A percentile compares a stretch with the other conserved stretches of the same genome.
Conservation (phyloP, 2,113 vertebrate species). For the Urocitellus parryii region DNA sequence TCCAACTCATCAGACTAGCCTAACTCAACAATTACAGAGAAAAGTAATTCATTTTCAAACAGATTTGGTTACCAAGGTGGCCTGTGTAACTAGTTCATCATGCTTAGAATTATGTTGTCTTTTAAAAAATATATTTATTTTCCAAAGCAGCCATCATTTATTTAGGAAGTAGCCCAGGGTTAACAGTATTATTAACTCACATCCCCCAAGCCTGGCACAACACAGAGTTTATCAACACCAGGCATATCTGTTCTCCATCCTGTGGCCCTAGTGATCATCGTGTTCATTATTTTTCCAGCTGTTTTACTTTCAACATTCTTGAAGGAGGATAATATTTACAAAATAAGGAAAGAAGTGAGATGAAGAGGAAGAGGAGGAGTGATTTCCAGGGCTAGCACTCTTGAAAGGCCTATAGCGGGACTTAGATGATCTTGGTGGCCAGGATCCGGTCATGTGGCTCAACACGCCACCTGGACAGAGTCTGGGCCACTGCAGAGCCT, state of each 20-base stretch:
- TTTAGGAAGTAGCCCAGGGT: neutral
- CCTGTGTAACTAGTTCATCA: neutral
- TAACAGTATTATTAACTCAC: neutral
- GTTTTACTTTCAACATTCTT: neutral
- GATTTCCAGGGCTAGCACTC: neutral
- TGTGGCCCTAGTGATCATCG: neutral
- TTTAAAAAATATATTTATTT: neutral
- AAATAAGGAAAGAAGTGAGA: neutral
- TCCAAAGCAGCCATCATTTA: neutral
- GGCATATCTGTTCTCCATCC: neutral
- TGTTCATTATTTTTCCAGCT: neutral
- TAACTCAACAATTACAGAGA: neutral
- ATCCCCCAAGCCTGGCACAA: neutral
- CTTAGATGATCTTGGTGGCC: neutral
- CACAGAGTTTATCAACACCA: neutral
- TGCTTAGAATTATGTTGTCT: neutral
- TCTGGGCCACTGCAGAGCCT: neutral
- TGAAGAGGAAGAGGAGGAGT: too few species aligned
- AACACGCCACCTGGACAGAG: too few species aligned
- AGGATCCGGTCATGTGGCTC: rapidly evolving
- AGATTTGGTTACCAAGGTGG: neutral
- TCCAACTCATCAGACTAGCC: neutral
- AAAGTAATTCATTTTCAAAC: neutral
- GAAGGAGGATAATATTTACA: neutral
- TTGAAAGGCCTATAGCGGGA: neutral